A percentile compares a stretch with the other conserved stretches of the same genome.
Evolutionary conservation across 2,888 invertebrate genomes (phyloP).

Genomic region (Crocallis elinguaria): DNA sequence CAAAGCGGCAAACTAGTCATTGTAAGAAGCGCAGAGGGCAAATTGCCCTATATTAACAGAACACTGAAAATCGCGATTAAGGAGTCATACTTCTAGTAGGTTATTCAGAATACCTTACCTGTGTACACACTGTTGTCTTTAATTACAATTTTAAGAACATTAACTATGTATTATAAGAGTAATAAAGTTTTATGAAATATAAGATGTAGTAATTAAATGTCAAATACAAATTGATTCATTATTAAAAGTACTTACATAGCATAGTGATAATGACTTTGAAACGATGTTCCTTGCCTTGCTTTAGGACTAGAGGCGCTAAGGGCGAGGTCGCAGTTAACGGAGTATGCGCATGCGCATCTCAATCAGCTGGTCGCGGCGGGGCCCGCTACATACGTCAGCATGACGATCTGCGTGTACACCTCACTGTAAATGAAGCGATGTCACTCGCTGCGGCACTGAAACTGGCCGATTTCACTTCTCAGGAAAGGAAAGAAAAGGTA

Average conservation of each 20-base stretch:
- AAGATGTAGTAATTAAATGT: no score
- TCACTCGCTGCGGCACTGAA: constrained; percentile 92
- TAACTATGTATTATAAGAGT: no score
- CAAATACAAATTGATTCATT: no score
- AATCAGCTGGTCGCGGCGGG: constrained; percentile 87
- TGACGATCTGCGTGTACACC: constrained; percentile 89
- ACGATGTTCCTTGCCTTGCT: not conserved
- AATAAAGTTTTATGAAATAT: no score
- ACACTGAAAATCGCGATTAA: no score
- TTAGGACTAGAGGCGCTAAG: constrained; percentile 87
- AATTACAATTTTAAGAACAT: no score
- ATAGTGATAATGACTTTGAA: not conserved
- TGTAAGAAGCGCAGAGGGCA: no score
- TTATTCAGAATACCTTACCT: no score
- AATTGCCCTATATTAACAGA: no score
- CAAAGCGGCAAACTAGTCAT: no score
- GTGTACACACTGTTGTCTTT: no score
- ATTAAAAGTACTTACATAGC: not conserved
- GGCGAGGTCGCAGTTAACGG: constrained; percentile 91
- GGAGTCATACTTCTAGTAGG: no score
- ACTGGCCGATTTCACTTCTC: constrained; percentile 88
- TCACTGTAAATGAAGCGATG: constrained; percentile 94
- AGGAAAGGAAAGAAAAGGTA: constrained; percentile 89
- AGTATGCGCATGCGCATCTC: constrained; percentile 81
- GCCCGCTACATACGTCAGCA: constrained; percentile 95